Percentiles rank a stretch among this genome's conserved stretches.
Evolutionary conservation across 2,113 vertebrate genomes (phyloP).

Genomic region (Pedionomus torquatus): DNA sequence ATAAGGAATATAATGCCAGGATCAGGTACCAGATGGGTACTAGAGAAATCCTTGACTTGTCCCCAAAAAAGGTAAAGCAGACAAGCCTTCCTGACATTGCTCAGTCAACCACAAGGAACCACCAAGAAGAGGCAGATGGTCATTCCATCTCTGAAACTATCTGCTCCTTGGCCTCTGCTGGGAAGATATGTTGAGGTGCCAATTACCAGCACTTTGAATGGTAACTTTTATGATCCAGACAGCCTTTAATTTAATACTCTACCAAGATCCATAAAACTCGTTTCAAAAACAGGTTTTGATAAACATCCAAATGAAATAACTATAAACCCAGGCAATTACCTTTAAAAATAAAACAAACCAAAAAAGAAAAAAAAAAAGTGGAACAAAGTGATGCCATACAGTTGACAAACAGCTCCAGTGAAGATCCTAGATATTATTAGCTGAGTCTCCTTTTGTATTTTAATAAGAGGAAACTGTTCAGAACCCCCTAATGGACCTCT

Average conservation of each 20-base stretch:
- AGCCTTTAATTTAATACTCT: not conserved
- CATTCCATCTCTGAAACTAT: constrained; percentile 13
- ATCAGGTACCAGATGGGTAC: constrained; percentile 37
- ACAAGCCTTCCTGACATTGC: constrained; percentile 54
- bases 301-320: constrained; percentile 7
- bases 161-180: constrained; percentile 54
- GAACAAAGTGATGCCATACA: not conserved
- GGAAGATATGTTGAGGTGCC: constrained; percentile 41
- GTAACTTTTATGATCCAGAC: not conserved
- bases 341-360: not conserved
- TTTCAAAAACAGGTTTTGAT: not conserved
- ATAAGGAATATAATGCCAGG: not conserved
- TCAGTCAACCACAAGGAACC: constrained; percentile 49
- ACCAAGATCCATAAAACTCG: not conserved
- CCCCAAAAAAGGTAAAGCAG: constrained; percentile 46
- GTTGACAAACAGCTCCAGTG: not conserved
- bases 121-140: constrained; percentile 66
- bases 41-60: constrained; percentile 49
- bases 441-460: not conserved
- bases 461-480: not conserved
- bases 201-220: constrained; percentile 1
- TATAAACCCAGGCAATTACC: not conserved
- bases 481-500: not conserved
- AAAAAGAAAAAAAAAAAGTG: not conserved
- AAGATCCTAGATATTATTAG: not conserved